Base-by-base conservation (phyloP, 2,888 invertebrate species). In the Troglohyphantes excavatus region DNA sequence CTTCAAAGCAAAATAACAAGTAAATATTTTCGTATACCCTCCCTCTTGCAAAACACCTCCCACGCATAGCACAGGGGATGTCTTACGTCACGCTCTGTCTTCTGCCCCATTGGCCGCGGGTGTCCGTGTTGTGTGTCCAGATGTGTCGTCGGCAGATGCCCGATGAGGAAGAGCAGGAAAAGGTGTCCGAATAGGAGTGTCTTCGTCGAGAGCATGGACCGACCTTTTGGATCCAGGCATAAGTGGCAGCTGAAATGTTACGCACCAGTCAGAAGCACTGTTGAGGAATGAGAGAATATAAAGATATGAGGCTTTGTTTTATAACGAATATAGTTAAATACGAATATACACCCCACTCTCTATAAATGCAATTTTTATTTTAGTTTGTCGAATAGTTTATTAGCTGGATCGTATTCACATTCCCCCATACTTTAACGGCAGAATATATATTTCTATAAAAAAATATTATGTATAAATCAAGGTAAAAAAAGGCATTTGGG, bases 151-250 rank as follows among this genome's bases (percentile, higher is more conserved):
- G 65, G 39, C n/a, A 73, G n/a, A 27, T 65, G 29, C n/a, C 79
- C 87, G 27, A 79, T 53, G 19, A 61, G 17, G 19, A 81, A 70
- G 23, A 65, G n/a, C 5, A 87, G 65, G 29, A 70, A 70, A n/a
- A 59, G 33, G 43, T 17, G 33, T 7, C 78, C 19, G 65, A n/a
- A 79, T 17, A 29, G 43, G 27, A 17, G 23, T 33, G n/a, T 68
- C 21, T 79, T 87, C 43, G 39, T 65, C n/a, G 46, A 70, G 23
- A 63, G 70, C 87, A 87, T 87, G 65, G 46, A 87, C 79, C 46
- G 63, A 46, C 33, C n/a, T 83, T 73, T 46, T 13, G 5, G 3
- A 11, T 73, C 63, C 73, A 3, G 19, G 63, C 17, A n/a, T 68
- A 13, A n/a, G 53, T 53, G 53, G 53, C n/a, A 13, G n/a, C 3